phyloP scores from a whole-genome alignment of 2,888 invertebrate genomes.

The Agrilus mali region DNA sequence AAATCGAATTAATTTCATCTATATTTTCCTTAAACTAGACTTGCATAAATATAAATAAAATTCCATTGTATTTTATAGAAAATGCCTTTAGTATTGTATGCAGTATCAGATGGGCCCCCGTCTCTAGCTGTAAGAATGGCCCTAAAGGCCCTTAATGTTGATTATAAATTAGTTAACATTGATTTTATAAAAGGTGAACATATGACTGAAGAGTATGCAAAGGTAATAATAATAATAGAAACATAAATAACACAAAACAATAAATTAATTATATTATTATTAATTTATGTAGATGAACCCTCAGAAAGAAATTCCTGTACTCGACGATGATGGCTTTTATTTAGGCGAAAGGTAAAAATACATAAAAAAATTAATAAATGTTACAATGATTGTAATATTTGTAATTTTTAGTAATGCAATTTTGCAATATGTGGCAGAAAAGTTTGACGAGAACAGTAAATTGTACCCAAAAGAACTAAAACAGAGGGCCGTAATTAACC shows the following conservation, averaged over 20 bases:
- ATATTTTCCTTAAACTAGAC: no score
- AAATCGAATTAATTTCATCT: no score
- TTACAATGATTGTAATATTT: no score
- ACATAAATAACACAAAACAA: not conserved
- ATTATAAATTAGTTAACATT: conserved; percentile 52
- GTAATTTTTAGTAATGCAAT: conserved; percentile 41
- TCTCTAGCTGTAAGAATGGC: conserved; percentile 60
- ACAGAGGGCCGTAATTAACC: conserved; percentile 62
- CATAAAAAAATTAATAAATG: not conserved
- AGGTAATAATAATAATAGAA: conserved; percentile 40
- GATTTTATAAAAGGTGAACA: conserved; percentile 63
- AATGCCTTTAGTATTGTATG: conserved; percentile 52
- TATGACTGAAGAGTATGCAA: conserved; percentile 55
- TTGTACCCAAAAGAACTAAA: conserved; percentile 62
- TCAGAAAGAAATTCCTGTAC: conserved; percentile 64
- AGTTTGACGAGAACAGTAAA: conserved; percentile 50
- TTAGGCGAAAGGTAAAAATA: conserved; percentile 54
- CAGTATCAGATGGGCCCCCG: conserved; percentile 67
- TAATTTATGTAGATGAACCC: conserved; percentile 54
- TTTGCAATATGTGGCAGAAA: conserved; percentile 62
- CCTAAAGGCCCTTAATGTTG: conserved; percentile 48
- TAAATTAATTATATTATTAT: not conserved
- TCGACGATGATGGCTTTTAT: conserved; percentile 68
- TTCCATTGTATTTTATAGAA: not conserved
- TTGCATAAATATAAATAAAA: not conserved